Evolutionary conservation across 2,797 vertebrate genomes (phyloP), one percentile per base, ranked within the genome.

Genomic region (Tenualosa ilisha): DNA sequence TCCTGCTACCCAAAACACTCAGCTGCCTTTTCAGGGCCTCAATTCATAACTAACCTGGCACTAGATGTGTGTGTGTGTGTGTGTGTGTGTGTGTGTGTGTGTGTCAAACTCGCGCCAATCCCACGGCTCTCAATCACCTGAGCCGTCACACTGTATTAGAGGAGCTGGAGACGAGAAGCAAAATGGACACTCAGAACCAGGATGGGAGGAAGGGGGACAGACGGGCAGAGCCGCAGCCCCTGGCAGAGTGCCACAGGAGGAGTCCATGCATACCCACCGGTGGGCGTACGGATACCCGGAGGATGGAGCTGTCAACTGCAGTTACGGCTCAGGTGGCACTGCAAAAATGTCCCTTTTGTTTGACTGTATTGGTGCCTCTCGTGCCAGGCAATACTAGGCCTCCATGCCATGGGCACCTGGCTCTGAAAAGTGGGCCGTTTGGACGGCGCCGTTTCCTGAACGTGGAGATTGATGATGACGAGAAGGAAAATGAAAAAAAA

Each of bases 281-380:
- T 61, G 59, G n/a, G 59, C n/a, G 59, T 8, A 24, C 6, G 63
- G 26, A 61, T 26, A 91, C 87, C 82, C 83, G 82, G 81, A 90
- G 90, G 90, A 91, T 85, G 88, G 87, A 93, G 88, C 91, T 94
- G 94, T 93, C 94, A 87, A 89, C 86, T 92, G 89, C 87, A 92
- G 93, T 93, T 88, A 90, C 83, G 87, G 83, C 81, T 68, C 89
- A 90, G 87, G 86, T 89, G 90, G 82, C 50, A 72, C 88, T 90
- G 89, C 50, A 92, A 92, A 95, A 93, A 31, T 3, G 86, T 91
- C 86, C 87, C 91, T 91, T 92, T 93, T 95, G 92, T 94, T 43
- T 43, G 11, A 3, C 3, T 6, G 17, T 5, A 2, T 17, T 20
- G 3, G 15, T 43, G 68, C 65, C 24, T 75, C 31, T 75, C 31